phyloP scores from a whole-genome alignment of 2,113 vertebrate species.

The Phoxinus phoxinus region DNA sequence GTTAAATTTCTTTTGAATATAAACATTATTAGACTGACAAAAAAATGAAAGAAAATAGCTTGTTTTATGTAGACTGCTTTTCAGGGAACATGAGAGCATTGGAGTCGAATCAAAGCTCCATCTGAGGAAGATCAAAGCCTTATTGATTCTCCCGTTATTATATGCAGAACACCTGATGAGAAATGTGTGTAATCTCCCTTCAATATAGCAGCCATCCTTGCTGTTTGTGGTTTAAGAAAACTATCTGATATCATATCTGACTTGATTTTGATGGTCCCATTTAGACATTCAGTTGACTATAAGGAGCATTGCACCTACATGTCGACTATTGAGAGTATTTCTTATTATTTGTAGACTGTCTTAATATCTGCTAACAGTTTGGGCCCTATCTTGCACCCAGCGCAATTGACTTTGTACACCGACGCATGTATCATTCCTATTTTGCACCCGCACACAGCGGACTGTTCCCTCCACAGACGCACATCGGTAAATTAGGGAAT shows the following conservation, averaged over 20 bases:
- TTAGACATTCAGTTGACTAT: too few relatives aligned
- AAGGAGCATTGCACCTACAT: too few relatives aligned
- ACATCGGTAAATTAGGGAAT: too few relatives aligned
- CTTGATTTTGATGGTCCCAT: too few relatives aligned
- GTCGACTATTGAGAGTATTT: too few relatives aligned
- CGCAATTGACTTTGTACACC: too few relatives aligned
- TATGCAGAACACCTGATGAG: constrained; percentile 33
- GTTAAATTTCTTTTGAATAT: constrained; percentile 16
- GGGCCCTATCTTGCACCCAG: too few relatives aligned
- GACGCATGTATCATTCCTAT: too few relatives aligned
- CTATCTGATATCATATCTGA: not conserved
- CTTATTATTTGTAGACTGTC: too few relatives aligned
- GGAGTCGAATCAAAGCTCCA: constrained; percentile 13
- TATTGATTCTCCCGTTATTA: constrained; percentile 36
- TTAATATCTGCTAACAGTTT: too few relatives aligned
- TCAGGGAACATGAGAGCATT: not conserved
- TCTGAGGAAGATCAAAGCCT: constrained; percentile 41
- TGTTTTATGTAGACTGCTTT: constrained; percentile 34
- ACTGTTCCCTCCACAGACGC: too few relatives aligned
- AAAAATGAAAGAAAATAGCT: constrained; percentile 35
- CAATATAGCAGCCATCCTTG: constrained; percentile 10
- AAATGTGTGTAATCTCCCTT: constrained; percentile 34
- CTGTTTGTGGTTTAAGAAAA: not conserved
- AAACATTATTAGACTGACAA: constrained; percentile 5
- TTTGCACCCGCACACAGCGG: too few relatives aligned